Evolutionary conservation across 2,797 vertebrate genomes (phyloP).

Genomic region (Acropternis orthonyx): DNA sequence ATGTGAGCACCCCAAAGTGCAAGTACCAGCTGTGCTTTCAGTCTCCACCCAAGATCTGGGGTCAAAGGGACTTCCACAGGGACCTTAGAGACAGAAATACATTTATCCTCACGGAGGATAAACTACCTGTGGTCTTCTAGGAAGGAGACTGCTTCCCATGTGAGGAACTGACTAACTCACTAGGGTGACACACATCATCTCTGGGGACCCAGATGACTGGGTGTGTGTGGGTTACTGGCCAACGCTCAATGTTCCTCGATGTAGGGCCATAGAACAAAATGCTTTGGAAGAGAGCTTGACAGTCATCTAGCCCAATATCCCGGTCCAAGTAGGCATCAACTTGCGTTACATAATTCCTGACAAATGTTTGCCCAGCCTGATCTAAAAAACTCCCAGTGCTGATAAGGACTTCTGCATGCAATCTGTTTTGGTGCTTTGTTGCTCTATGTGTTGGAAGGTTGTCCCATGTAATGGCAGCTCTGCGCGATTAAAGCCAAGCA

Average conservation of each 20-base stretch:
- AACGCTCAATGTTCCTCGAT: background rate
- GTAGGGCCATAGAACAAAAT: background rate
- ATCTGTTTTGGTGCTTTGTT: background rate
- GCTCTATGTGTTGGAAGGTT: background rate
- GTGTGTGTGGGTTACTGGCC: background rate
- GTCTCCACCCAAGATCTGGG: background rate
- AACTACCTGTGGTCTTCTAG: background rate
- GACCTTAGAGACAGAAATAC: background rate
- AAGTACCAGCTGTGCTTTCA: background rate
- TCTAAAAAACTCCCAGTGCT: background rate
- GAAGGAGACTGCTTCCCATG: background rate
- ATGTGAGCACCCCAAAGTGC: background rate
- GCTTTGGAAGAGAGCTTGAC: background rate
- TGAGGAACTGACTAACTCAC: background rate
- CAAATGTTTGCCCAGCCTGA: background rate
- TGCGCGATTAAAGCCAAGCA: background rate
- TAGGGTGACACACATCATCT: background rate
- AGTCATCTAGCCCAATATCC: background rate
- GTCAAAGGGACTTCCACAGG: background rate
- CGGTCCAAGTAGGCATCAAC: background rate
- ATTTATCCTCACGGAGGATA: background rate
- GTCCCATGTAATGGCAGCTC: background rate
- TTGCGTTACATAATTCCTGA: background rate
- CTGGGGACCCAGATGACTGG: background rate
- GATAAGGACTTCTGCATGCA: background rate